Percentiles rank a stretch among this genome's conserved stretches.
These are phyloP conservation scores for Acanthurus leucopareius DNA, from an alignment of 2,797 vertebrate species.

Conservation along the genomic window DNA sequence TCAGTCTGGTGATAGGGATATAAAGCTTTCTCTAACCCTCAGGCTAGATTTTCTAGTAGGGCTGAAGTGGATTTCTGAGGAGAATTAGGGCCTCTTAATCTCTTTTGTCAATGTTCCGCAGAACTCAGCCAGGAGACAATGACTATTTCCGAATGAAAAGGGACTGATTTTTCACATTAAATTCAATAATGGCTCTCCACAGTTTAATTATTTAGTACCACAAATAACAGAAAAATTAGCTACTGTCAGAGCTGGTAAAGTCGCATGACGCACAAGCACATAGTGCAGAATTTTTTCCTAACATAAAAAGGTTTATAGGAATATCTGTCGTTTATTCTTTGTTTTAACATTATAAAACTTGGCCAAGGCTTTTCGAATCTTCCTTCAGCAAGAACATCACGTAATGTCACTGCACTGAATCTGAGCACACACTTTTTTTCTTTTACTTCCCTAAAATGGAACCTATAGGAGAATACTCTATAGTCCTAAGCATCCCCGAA, in stretches of 20 bases:
- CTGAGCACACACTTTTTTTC: not conserved
- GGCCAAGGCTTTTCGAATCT: not conserved
- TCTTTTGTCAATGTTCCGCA: slow-evolving; percentile 71
- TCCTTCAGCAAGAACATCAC: not conserved
- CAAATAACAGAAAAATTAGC: slow-evolving; percentile 60
- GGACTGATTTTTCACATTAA: slow-evolving; percentile 71
- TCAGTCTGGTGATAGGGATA: slow-evolving; percentile 60
- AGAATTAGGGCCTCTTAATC: slow-evolving; percentile 80
- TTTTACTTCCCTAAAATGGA: not conserved
- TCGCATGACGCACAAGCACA: not conserved
- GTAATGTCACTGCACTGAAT: not conserved
- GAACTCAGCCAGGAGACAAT: slow-evolving; percentile 74
- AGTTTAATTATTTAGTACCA: slow-evolving; percentile 64
- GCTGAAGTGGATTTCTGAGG: slow-evolving; percentile 81
- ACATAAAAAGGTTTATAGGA: not conserved
- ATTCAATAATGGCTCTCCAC: slow-evolving; percentile 62
- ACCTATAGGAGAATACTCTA: not conserved
- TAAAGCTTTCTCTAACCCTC: slow-evolving; percentile 70
- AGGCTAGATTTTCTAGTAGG: slow-evolving; percentile 69
- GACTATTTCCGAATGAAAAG: slow-evolving; percentile 54
- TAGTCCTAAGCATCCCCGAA: slow-evolving; percentile 12
- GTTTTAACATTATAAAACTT: slow-evolving; percentile 21
- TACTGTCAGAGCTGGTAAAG: slow-evolving; percentile 29
- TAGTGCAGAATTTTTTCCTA: not conserved
- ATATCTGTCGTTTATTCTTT: slow-evolving; percentile 22